A percentile compares a stretch with the other conserved stretches of the same genome.
These are phyloP conservation scores for Alethe castanea DNA, from an alignment of 2,113 vertebrate genomes.

Conservation along the genomic window DNA sequence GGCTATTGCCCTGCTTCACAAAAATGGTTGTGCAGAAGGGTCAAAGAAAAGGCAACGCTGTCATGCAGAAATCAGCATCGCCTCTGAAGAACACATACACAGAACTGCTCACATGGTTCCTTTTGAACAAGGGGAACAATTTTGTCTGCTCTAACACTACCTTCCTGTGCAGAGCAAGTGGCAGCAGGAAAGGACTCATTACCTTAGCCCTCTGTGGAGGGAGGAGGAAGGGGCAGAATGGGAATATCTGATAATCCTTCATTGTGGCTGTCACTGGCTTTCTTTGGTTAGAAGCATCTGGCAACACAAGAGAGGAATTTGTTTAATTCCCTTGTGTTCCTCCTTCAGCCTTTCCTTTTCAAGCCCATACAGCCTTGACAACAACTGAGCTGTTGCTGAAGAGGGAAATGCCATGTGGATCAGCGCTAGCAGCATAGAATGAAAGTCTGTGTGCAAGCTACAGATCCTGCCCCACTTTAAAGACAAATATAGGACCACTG, in stretches of 20 bases:
- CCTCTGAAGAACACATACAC: neutral
- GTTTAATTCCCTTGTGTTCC: neutral
- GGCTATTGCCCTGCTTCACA: neutral
- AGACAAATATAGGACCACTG: neutral
- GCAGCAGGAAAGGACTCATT: neutral
- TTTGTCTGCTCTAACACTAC: neutral
- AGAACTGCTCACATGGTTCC: neutral
- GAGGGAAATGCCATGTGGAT: neutral
- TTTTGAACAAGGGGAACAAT: neutral
- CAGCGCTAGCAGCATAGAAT: neutral
- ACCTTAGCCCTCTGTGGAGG: neutral
- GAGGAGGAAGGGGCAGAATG: neutral
- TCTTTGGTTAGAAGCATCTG: neutral
- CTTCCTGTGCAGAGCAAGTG: neutral
- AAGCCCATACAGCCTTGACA: neutral
- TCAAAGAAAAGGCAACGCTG: neutral
- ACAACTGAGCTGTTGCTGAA: neutral
- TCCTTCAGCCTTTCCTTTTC: neutral
- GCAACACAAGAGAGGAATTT: neutral
- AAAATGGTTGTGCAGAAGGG: neutral
- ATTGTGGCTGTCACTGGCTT: neutral
- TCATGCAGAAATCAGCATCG: neutral
- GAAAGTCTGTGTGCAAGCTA: neutral
- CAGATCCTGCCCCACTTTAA: neutral
- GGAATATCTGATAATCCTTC: neutral